Evolutionary conservation across 2,888 invertebrate species (phyloP), one percentile per base, ranked within the genome.

Genomic region (Pheosia gnoma): DNA sequence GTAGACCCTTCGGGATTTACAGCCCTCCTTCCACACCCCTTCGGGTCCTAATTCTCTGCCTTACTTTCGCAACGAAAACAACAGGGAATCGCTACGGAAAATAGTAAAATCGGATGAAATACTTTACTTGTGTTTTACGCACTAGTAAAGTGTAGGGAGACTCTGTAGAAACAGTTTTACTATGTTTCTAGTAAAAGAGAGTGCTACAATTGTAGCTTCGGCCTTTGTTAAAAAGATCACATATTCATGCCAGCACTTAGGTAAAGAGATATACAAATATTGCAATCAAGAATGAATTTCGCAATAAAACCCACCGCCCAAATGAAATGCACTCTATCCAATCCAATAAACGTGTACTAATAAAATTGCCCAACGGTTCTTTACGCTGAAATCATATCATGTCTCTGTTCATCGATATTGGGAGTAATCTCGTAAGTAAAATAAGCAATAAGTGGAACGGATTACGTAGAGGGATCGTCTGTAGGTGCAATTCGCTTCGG

Each of bases 1-100:
- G 66, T 68, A 72, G 65, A 74, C 77, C 75, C 67, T 74, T 67
- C 10, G 77, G 77, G 77, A 77, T 75, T 75, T 75, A 75, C 70
- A 64, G 58, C 77, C 65, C 47, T 36, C 74, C 49, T 57, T 67
- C 72, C 77, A 65, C 70, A 75, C 70, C 77, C 77, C 70, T 70
- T 70, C 59, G 62, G 59, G 64, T 62, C 72, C 75, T 77, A 77
- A 75, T 75, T 72, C 74, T 63, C 70, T 64, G 72, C 74, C 77
- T 77, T 70, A 67, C 75, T 72, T 68, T 68, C 55, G 53, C 66
- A 65, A 72, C 65, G 68, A 75, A 74, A 75, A 75, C 77, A 75
- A 74, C 67, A 64, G 68, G 36, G 51, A 62, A 64, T 63, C 62
- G 59, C 58, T 25, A 72, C 59, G 53, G 59, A 76, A 76, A 70